Base-by-base conservation (phyloP, 2,113 vertebrate genomes). In the Thryonomys swinderianus region DNA sequence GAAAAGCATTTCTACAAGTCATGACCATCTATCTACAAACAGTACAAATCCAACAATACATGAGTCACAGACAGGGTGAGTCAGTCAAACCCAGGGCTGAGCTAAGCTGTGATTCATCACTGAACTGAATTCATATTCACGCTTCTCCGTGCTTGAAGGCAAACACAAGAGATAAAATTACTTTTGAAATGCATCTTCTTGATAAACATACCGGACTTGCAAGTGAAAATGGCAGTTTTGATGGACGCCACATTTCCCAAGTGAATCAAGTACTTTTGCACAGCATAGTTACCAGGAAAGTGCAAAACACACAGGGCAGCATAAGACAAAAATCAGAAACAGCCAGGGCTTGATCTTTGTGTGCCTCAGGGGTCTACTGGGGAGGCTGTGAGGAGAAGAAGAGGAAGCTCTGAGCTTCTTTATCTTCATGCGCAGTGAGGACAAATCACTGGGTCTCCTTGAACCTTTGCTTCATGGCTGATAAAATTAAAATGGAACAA, bases 131-230 rank as follows among this genome's bases (percentile, higher is more conserved):
- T 88, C 57, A 93, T 76, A 92, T 74, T 85, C 90, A 84, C 59
- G 27, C 86, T 95, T 93, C 45, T 14, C 51, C 59, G 37, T 80
- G 23, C 62, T 92, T 67, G 62, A 88, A 96, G 80, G 85, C 82
- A 96, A 96, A 97, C 67, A 92, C 73, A 25, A 59, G 67, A 91
- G 59, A 95, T 85, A 83, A 66, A 91, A 91, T 97, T 97, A 95
- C 97, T 95, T 97, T 92, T 71, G 23, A 95, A 96, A 92, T 76
- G 40, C 53, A 69, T 96, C 88, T 95, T 95, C 93, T 88, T 94
- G 92, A 97, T 62, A 83, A 95, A 92, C 82, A 94, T 21, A 91
- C 4, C 42, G 94, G 82, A 91, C 37, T 83, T 76, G 14, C 79
- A 95, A 94, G 21, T 92, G 88, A 93, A 93, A 94, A 94, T 83